These are phyloP conservation scores for Drosophila paranaensis DNA, from an alignment of 2,888 invertebrate genomes.

Conservation along the genomic window DNA sequence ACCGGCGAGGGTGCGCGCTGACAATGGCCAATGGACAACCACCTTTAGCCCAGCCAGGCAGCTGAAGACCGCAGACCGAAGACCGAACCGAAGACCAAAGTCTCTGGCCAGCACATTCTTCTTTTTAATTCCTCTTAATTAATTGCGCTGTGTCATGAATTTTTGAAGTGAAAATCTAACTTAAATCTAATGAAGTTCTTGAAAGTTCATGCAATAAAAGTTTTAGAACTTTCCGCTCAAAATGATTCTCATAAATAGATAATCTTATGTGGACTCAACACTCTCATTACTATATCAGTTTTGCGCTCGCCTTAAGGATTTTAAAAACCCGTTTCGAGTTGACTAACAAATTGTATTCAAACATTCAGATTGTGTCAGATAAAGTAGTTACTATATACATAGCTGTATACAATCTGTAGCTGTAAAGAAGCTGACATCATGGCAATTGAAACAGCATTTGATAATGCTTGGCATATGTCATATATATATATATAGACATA, in stretches of 20 bases:
- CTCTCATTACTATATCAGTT: neutral
- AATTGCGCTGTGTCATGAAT: neutral
- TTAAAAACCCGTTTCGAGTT: neutral
- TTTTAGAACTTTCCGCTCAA: neutral
- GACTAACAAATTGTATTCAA: too few relatives aligned
- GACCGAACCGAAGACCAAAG: too few relatives aligned
- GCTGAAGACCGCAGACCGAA: neutral
- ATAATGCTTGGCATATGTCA: constrained; percentile 40
- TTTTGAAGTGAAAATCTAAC: neutral
- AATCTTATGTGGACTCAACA: neutral
- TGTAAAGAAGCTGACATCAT: constrained; percentile 61
- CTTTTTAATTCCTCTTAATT: neutral
- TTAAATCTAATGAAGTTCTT: neutral
- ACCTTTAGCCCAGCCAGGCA: constrained; percentile 25
- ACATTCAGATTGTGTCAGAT: neutral
- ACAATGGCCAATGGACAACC: constrained; percentile 33
- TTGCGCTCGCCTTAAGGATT: neutral
- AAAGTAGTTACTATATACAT: neutral
- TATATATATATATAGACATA: neutral
- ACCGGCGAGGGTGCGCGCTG: constrained; percentile 36
- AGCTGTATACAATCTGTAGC: neutral
- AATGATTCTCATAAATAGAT: neutral
- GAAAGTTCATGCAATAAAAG: neutral
- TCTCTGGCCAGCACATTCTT: constrained; percentile 3
- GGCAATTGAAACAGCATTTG: constrained; percentile 47